Evolutionary conservation across 2,888 invertebrate species (phyloP).

Genomic region (Eristalinus sepulchralis): DNA sequence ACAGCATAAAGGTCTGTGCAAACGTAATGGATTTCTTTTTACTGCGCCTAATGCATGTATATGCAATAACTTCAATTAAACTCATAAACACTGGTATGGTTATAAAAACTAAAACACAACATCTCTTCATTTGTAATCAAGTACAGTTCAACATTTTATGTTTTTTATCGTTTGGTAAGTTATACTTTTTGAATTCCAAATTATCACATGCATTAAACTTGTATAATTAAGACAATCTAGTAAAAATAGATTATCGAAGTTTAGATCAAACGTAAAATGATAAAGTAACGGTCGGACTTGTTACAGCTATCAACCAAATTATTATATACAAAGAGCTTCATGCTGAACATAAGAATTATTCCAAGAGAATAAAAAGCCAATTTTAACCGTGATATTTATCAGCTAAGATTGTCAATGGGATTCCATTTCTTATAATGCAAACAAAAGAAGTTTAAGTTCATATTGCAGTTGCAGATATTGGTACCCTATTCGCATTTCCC

Average conservation of each 20-base stretch:
- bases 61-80: no score
- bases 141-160: background rate
- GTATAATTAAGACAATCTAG: no score
- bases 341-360: constrained; percentile 12
- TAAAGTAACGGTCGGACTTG: no score
- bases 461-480: constrained; percentile 41
- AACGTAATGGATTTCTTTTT: no score
- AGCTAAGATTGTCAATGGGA: constrained; percentile 51
- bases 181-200: constrained; percentile 32
- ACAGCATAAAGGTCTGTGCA: no score
- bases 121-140: no score
- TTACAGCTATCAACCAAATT: no score
- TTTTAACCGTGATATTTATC: constrained; percentile 47
- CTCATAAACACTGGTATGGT: no score
- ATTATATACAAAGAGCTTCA: background rate
- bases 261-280: no score
- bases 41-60: no score
- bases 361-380: constrained; percentile 53
- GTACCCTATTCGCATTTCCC: constrained; percentile 9
- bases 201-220: background rate
- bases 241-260: no score
- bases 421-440: constrained; percentile 11
- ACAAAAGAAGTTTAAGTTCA: constrained; percentile 61
- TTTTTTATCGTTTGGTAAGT: constrained; percentile 58
- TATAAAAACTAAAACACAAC: no score